Percentiles rank a stretch among this genome's conserved stretches.
Conservation (phyloP, 2,797 vertebrate genomes). For the Tinamus major region DNA sequence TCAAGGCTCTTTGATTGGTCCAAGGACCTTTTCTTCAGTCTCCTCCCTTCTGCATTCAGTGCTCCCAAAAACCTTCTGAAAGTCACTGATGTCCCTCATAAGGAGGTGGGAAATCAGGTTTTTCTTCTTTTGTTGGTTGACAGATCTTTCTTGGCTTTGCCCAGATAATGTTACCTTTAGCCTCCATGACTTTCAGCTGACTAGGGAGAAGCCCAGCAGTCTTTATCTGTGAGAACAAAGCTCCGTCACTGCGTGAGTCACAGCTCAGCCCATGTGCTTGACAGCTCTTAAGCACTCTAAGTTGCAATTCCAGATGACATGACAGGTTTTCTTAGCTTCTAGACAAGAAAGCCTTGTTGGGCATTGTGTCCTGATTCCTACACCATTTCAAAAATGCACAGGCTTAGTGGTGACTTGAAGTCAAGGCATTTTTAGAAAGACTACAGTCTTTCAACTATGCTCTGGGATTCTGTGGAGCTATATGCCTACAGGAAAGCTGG, state of each 20-base stretch:
- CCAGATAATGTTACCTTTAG: too few relatives aligned
- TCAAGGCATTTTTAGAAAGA: not conserved
- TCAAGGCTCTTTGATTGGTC: accelerated
- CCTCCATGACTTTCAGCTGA: not conserved
- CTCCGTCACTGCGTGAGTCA: accelerated
- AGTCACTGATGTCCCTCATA: slow-evolving; percentile 24
- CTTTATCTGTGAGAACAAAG: not conserved
- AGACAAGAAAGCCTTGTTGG: not conserved
- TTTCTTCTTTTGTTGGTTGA: accelerated
- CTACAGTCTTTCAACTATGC: not conserved
- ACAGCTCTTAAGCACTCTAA: not conserved
- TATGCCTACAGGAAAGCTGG: not conserved
- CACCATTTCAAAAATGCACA: not conserved
- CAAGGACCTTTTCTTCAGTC: not conserved
- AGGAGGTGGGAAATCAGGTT: not conserved
- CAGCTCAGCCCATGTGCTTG: accelerated
- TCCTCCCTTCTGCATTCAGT: not conserved
- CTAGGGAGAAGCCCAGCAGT: not conserved
- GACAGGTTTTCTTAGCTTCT: not conserved
- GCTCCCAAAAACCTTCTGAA: not conserved
- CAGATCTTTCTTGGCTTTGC: not conserved
- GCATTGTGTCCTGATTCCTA: not conserved
- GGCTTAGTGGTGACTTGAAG: not conserved
- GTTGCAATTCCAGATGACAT: not conserved
- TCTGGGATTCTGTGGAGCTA: not conserved